Conservation (phyloP, 2,888 invertebrate genomes). For the Vanessa cardui region DNA sequence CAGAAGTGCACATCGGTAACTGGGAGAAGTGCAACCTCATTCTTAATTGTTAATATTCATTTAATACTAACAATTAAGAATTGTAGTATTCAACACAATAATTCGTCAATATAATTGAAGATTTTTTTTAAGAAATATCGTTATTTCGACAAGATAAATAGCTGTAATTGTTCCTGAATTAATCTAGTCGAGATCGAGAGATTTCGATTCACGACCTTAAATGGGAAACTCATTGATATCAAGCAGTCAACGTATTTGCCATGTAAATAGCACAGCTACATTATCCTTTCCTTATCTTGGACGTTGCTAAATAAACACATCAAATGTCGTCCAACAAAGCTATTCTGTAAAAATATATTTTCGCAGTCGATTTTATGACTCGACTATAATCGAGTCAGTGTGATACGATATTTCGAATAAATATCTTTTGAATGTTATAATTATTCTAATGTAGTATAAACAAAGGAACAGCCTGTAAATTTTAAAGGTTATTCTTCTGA, state of each 20-base stretch:
- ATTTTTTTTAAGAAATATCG: not conserved
- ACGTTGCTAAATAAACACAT: conserved; percentile 34
- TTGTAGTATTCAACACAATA: too few relatives aligned
- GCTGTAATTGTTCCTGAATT: not conserved
- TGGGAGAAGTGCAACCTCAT: too few relatives aligned
- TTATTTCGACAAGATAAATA: not conserved
- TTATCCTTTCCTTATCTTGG: conserved; percentile 33
- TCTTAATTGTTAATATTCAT: not conserved
- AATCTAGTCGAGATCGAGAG: not conserved
- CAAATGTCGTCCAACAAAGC: conserved; percentile 8
- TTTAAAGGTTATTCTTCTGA: too few relatives aligned
- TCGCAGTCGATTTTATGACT: too few relatives aligned
- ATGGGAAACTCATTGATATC: conserved; percentile 30
- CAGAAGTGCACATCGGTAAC: too few relatives aligned
- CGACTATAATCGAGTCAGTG: too few relatives aligned
- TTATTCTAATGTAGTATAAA: too few relatives aligned
- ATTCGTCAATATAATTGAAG: not conserved
- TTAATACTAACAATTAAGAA: too few relatives aligned
- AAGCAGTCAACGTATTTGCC: conserved; percentile 18
- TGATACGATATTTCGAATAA: too few relatives aligned
- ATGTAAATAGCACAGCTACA: conserved; percentile 33
- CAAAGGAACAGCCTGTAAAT: too few relatives aligned
- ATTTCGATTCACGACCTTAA: conserved; percentile 11
- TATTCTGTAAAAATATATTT: too few relatives aligned
- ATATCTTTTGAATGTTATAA: too few relatives aligned